phyloP scores from a whole-genome alignment of 2,113 vertebrate species.

The Ceyx margarethae region DNA sequence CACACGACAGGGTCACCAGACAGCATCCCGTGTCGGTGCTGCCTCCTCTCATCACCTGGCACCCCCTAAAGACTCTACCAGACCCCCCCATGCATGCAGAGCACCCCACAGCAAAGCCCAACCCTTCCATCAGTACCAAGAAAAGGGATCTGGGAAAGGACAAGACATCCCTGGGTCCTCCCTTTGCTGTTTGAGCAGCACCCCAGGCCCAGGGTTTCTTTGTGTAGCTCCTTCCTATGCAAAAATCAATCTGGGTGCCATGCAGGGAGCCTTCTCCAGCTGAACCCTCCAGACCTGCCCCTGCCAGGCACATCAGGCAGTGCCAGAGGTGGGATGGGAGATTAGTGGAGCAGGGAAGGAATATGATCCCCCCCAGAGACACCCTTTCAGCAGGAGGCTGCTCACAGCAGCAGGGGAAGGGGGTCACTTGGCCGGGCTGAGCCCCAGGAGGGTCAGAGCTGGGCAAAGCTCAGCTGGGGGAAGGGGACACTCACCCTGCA shows the following conservation, averaged over 20 bases:
- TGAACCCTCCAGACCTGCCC: not conserved
- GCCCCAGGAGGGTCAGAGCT: not conserved
- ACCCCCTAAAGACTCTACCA: not conserved
- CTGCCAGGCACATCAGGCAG: not conserved
- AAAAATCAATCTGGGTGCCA: not conserved
- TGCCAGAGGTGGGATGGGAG: not conserved
- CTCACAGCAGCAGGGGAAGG: not conserved
- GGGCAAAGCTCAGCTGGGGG: not conserved
- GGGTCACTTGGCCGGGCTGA: not conserved
- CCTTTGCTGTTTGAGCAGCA: not conserved
- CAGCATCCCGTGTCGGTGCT: not conserved
- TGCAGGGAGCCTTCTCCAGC: not conserved
- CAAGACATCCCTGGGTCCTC: fast-evolving
- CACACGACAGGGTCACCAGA: fast-evolving
- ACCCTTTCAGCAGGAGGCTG: not conserved
- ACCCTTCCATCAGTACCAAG: not conserved
- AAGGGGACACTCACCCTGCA: not conserved
- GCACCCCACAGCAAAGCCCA: fast-evolving
- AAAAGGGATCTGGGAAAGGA: not conserved
- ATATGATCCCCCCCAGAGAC: not conserved
- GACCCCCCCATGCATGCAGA: fast-evolving
- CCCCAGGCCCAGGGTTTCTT: not conserved
- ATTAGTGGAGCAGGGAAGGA: not conserved
- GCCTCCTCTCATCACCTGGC: not conserved
- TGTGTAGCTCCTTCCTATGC: not conserved